phyloP scores from a whole-genome alignment of 1,140 invertebrate species.

The Drosophila oshimai region DNA sequence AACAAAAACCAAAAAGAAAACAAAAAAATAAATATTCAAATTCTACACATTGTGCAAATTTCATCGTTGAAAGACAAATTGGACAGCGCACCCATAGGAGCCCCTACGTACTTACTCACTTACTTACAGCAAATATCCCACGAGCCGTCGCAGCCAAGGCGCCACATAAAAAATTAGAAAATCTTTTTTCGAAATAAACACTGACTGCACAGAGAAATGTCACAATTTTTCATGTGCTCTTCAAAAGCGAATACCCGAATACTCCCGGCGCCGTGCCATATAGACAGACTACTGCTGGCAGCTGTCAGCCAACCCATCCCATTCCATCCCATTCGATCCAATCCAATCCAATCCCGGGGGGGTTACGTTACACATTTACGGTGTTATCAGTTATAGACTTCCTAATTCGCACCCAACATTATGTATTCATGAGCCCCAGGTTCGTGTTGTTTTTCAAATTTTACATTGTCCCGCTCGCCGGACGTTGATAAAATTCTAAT shows the following conservation, averaged over 20 bases:
- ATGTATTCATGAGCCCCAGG: conserved; percentile 45
- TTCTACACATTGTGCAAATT: conserved; percentile 67
- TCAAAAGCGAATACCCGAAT: not conserved
- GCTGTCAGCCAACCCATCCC: not conserved
- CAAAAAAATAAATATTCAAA: conserved; percentile 65
- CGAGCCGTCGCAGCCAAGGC: conserved; percentile 5
- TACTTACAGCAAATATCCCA: conserved; percentile 31
- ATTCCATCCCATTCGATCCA: not conserved
- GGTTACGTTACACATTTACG: conserved; percentile 15
- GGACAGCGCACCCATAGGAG: conserved; percentile 36
- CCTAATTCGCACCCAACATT: conserved; percentile 62
- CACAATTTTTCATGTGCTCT: conserved; percentile 16
- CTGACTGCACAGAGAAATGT: conserved; percentile 1
- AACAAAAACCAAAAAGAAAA: conserved; percentile 19
- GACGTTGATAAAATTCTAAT: conserved; percentile 71
- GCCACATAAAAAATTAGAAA: conserved; percentile 59
- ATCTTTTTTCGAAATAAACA: conserved; percentile 35
- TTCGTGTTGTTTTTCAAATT: conserved; percentile 61
- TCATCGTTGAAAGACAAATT: conserved; percentile 68
- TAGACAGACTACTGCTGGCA: not conserved
- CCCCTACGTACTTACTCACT: conserved; percentile 25
- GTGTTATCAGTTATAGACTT: conserved; percentile 40
- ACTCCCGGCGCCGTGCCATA: not conserved
- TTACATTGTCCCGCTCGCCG: conserved; percentile 18
- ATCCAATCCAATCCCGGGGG: conserved; percentile 4